Base-by-base conservation (phyloP, 2,113 vertebrate genomes). In the Perca fluviatilis region DNA sequence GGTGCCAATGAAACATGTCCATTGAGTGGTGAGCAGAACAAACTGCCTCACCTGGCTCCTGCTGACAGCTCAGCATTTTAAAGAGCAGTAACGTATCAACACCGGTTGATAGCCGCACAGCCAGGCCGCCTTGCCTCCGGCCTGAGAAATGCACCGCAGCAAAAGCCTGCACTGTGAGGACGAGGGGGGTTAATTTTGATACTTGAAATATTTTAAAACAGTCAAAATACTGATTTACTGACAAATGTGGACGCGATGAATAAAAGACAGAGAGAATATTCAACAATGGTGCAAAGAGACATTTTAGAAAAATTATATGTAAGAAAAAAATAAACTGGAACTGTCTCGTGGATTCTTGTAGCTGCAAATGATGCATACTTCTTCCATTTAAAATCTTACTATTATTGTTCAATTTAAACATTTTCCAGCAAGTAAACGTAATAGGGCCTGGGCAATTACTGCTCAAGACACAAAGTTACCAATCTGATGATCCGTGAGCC, bases 1-100 rank as follows among this genome's bases (percentile, higher is more conserved):
- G 88, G 89, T 87, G 86, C 90, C 91, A 92, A 90, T 93, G 84
- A 93, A 92, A 91, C 87, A 84, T 86, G 91, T 93, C 92, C 91
- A 89, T 85, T 86, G 89, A 91, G 88, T 91, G 80, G 88, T 70
- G 87, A 90, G 90, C 89, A 73, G 81, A 91, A 87, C 88, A 92
- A 90, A 92, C 92, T 86, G 81, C 85, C 74, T 91, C 91, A 89
- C 91, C 85, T 77, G 85, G 67, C 87, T 84, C 88, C 83, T 74
- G 86, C 91, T 91, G 89, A 86, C 87, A 91, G 79, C 87, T 87
- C 76, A 88, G 84, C 86, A 74, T 87, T 92, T 91, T 85, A 82
- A 84, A 86, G 69, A 87, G 77, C 72, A n/a, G 77, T 63, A 75
- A 85, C 36, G 50, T 80, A 86, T 86, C 84, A 89, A 87, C 77